Conservation (phyloP, 2,113 vertebrate genomes). For the Ramphastos sulfuratus region DNA sequence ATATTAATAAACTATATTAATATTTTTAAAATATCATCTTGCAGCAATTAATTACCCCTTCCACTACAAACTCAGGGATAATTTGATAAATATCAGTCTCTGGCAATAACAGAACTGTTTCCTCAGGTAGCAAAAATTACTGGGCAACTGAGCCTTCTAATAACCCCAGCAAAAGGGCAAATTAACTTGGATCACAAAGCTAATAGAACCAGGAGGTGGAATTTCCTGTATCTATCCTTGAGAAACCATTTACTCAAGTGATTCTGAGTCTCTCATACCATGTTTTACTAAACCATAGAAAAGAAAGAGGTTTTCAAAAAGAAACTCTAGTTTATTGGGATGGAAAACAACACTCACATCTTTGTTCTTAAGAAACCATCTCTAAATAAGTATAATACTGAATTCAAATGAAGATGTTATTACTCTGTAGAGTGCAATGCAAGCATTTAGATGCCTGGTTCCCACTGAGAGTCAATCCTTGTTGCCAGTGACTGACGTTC, state of each 20-base stretch:
- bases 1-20: too few species aligned
- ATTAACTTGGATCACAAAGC: not conserved
- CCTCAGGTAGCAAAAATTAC: not conserved
- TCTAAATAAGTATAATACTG: not conserved
- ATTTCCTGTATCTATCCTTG: not conserved
- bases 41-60: too few species aligned
- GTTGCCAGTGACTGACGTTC: not conserved
- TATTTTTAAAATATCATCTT: too few species aligned
- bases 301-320: not conserved
- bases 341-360: not conserved
- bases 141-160: not conserved
- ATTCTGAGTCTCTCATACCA: not conserved
- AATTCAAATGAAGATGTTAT: not conserved
- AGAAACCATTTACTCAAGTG: fast-evolving
- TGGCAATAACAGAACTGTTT: not conserved
- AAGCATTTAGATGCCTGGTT: not conserved
- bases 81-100: not conserved
- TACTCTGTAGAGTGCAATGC: not conserved
- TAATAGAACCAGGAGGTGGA: not conserved
- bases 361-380: not conserved
- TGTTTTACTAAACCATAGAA: not conserved
- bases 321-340: not conserved
- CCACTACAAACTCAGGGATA: not conserved
- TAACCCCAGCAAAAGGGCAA: not conserved
- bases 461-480: not conserved